Base-by-base conservation (phyloP, 2,113 vertebrate species). In the Eulemur macaco region DNA sequence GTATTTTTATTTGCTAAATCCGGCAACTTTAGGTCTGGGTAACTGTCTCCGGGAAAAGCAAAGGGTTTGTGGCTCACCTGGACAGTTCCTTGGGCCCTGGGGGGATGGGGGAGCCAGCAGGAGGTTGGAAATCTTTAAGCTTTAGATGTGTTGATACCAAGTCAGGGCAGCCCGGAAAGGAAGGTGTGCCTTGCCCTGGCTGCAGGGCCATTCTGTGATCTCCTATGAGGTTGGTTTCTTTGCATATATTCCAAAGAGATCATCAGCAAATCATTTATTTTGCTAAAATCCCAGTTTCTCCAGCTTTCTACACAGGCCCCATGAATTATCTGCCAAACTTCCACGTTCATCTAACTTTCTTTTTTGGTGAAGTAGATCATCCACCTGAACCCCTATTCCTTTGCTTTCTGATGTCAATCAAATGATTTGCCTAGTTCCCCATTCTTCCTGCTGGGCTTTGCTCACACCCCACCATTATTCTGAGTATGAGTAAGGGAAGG, bases 51-150 rank as follows among this genome's bases (percentile, higher is more conserved):
- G 14, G 15, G 5, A 31, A 31, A n/a, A n/a, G 12, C 29, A n/a
- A 80, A 60, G 54, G 7, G 20, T 60, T 25, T 50, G 18, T 25
- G 42, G 39, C 17, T 80, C 31, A 27, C 13, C 18, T 78, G 21
- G 3, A 20, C 54, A 52, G 1, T 34, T 50, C 5, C 5, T 87
- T 25, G 2, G 89, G 69, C 23, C 13, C 5, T 6, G 7, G 27
- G 20, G 25, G 25, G 7, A 1, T 25, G 15, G 56, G 8, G 17
- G 1, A 1, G 8, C 1, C 2, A 21, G 6, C 31, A 31, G n/a
- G 1, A 10, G 25, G 14, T 17, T 10, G 6, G 37, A 27, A 50
- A 29, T 12, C 31, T 34, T 18, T 56, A 13, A 47, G 56, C 31
- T 31, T 39, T 50, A 15, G 6, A 2, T 2, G 4, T 12, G 11